Evolutionary conservation across 2,888 invertebrate species (phyloP).

Genomic region (Iphiclides podalirius): DNA sequence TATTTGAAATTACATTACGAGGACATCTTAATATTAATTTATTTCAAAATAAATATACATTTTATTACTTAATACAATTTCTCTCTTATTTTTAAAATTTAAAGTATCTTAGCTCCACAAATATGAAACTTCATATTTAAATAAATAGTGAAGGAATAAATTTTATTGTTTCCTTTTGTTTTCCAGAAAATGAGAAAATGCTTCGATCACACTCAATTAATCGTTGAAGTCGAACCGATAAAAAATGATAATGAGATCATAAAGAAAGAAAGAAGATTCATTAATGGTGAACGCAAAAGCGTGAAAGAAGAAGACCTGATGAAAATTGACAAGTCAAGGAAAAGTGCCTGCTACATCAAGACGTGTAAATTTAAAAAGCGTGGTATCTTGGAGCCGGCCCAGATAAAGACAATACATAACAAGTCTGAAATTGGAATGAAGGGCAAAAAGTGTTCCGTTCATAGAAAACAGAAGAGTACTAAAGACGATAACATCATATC

Average conservation of each 20-base stretch:
- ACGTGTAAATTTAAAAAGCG: slow-evolving; percentile 62
- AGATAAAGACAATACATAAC: slow-evolving; percentile 68
- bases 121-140: no score
- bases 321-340: slow-evolving; percentile 35
- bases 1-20: no score
- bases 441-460: slow-evolving; percentile 60
- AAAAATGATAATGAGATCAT: slow-evolving; percentile 22
- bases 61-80: no score
- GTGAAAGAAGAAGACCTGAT: slow-evolving; percentile 32
- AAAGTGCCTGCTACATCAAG: slow-evolving; percentile 42
- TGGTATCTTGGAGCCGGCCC: slow-evolving; percentile 57
- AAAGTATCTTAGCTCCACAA: no score
- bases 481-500: slow-evolving; percentile 52
- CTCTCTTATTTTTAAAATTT: no score
- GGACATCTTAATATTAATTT: no score
- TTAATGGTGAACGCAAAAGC: slow-evolving; percentile 22
- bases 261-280: not conserved
- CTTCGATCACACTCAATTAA: slow-evolving; percentile 64
- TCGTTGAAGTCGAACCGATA: slow-evolving; percentile 38
- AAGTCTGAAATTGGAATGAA: slow-evolving; percentile 69
- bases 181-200: slow-evolving; percentile 69
- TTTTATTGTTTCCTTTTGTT: no score
- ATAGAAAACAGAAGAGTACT: slow-evolving; percentile 57
- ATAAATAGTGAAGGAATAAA: no score
- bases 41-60: no score